Evolutionary conservation across 1,140 invertebrate genomes (phyloP).

Genomic region (Trachelipus rathkii): DNA sequence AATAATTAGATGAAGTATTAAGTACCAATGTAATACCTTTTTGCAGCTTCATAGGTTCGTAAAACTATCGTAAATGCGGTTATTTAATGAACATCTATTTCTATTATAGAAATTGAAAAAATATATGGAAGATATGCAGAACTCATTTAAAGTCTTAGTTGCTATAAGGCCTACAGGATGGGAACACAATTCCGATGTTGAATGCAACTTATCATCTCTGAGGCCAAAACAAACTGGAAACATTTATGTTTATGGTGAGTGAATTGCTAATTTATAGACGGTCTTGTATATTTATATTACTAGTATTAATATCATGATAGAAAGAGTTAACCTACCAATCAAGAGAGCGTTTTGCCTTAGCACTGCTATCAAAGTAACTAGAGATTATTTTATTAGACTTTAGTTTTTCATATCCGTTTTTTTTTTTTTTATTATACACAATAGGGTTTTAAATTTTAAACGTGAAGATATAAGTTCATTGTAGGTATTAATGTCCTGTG

Average conservation of each 20-base stretch:
- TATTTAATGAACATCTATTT: neutral
- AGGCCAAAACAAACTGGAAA: constrained; percentile 54
- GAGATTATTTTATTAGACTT: too few relatives aligned
- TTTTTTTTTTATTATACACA: too few relatives aligned
- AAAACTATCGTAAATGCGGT: too few relatives aligned
- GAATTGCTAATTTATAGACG: neutral
- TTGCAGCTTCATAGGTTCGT: too few relatives aligned
- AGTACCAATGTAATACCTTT: too few relatives aligned
- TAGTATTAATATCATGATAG: neutral
- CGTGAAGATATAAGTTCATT: too few relatives aligned
- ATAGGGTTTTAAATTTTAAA: too few relatives aligned
- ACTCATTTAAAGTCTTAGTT: constrained; percentile 52
- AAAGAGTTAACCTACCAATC: neutral
- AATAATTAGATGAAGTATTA: neutral
- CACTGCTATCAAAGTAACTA: too few relatives aligned
- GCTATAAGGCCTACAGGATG: constrained; percentile 67
- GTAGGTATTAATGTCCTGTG: too few relatives aligned
- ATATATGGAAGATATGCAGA: constrained; percentile 26
- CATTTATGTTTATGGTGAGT: constrained; percentile 59
- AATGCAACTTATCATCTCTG: constrained; percentile 50
- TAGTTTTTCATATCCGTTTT: too few relatives aligned
- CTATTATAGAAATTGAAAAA: constrained; percentile 30
- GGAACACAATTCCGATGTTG: constrained; percentile 54
- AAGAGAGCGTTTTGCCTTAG: constrained; percentile 1
- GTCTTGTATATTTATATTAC: neutral